Percentiles rank a stretch among this genome's conserved stretches.
Evolutionary conservation across 1,140 invertebrate species (phyloP).

Genomic region (Drosophila ohnishii): DNA sequence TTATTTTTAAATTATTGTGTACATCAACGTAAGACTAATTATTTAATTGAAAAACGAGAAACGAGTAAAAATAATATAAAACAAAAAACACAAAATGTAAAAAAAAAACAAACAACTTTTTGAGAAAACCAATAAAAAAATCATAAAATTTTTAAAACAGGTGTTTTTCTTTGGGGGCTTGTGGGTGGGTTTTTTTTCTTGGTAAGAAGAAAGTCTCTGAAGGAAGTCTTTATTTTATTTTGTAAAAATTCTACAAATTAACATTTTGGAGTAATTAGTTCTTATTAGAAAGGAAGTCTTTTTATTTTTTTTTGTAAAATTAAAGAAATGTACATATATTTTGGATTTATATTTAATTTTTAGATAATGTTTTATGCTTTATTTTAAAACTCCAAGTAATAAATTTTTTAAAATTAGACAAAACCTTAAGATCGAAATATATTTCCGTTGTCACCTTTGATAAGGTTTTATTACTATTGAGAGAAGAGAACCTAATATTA

Average conservation of each 20-base stretch:
- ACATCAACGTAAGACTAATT: constrained; percentile 81
- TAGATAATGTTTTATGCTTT: too few relatives aligned
- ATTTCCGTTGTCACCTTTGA: neutral
- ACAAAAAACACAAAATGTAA: constrained; percentile 39
- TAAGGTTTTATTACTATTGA: neutral
- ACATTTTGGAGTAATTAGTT: neutral
- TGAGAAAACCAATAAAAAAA: constrained; percentile 74
- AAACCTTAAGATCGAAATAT: neutral
- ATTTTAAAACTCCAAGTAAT: too few relatives aligned
- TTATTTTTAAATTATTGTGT: constrained; percentile 76
- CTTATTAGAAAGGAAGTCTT: too few relatives aligned
- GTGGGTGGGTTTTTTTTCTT: too few relatives aligned
- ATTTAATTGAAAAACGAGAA: constrained; percentile 72
- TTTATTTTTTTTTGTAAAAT: too few relatives aligned
- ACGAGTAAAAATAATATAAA: constrained; percentile 41
- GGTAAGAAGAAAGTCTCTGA: neutral
- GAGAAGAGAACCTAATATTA: too few relatives aligned
- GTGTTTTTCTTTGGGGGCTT: neutral
- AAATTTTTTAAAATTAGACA: neutral
- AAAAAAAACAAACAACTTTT: constrained; percentile 62
- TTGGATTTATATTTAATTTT: too few relatives aligned
- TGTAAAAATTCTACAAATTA: neutral
- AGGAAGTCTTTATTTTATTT: neutral
- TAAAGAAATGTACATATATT: too few relatives aligned
- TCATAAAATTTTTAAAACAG: constrained; percentile 72